phyloP scores from a whole-genome alignment of 2,797 vertebrate genomes.

The Bradypodion pumilum region DNA sequence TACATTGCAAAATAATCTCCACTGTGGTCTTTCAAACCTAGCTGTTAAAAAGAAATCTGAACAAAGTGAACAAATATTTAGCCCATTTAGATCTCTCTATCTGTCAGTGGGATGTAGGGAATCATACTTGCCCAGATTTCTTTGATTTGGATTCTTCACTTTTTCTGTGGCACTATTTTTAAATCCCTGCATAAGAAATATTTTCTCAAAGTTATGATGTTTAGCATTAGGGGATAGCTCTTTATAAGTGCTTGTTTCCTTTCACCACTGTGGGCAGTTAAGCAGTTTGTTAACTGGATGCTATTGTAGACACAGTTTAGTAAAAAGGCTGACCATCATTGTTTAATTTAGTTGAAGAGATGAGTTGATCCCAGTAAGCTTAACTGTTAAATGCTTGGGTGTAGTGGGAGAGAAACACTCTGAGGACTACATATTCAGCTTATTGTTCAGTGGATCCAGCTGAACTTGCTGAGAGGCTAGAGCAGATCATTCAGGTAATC shows the following conservation, averaged over 20 bases:
- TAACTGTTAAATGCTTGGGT: no score
- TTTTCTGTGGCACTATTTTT: not conserved
- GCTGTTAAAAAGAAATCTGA: not conserved
- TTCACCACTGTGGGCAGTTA: slow-evolving; percentile 10
- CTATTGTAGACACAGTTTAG: not conserved
- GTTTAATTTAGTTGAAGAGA: slow-evolving; percentile 6
- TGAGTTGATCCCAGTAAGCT: slow-evolving; percentile 4
- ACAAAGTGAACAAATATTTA: not conserved
- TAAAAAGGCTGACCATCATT: not conserved
- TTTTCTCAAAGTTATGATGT: not conserved
- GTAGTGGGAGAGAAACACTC: not conserved
- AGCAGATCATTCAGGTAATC: slow-evolving; percentile 95
- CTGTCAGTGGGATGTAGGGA: not conserved
- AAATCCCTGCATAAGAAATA: not conserved
- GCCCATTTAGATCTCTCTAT: not conserved
- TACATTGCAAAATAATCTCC: not conserved
- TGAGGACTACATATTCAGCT: slow-evolving; percentile 79
- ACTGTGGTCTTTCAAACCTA: not conserved
- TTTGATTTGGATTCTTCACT: not conserved
- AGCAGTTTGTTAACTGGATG: slow-evolving; percentile 41
- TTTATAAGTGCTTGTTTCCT: not conserved
- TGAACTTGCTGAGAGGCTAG: slow-evolving; percentile 91
- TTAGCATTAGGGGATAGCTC: not conserved
- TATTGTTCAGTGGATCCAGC: slow-evolving; percentile 84
- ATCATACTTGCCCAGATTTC: not conserved